Base-by-base conservation (phyloP, 2,888 invertebrate species). In the Erebia aethiops region DNA sequence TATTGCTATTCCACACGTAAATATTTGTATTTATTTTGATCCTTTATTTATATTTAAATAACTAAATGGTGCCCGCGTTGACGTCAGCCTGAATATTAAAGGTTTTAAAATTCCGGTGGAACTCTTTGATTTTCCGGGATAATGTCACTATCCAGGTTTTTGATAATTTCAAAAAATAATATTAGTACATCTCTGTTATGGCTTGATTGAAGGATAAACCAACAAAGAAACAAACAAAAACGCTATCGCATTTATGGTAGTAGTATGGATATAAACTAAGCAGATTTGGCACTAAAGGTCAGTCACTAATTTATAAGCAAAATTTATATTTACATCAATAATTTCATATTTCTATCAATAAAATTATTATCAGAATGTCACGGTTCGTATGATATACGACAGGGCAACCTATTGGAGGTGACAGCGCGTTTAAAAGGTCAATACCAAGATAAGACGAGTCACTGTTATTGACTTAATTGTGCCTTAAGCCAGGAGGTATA, bases 391-490 rank as follows among this genome's bases (percentile, higher is more conserved):
- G 46, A 66, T 21, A 66, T 46, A 18, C 26, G 43, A 65, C 46
- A 18, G 41, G 14, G 18, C 18, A 57, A 57, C 46, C 46, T 57
- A 66, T 57, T 66, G 14, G 56, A 66, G 43, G 43, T 57, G 66
- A 66, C 66, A 66, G 66, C 66, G 52, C 54, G 52, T 57, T 21
- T 56, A 66, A 57, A 66, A 66, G 56, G 66, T 66, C 66, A 66
- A 56, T 56, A 66, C 52, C 56, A n/a, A 66, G 66, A 66, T 66
- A 66, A 66, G 14, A 57, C 21, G 21, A 43, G 56, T 57, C 66
- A 57, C 14, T 46, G 66, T 43, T 66, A 57, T 56, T 56, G 43
- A 56, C 54, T 46, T n/a, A 21, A 66, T 41, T 66, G 9, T 14
- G 46, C 3, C 21, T 49, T 14, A 16, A 61, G 10, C 16, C 43